These are phyloP conservation scores for Montipora cactus DNA, from an alignment of 64 coral and sea anemone genomes.

Conservation along the genomic window DNA sequence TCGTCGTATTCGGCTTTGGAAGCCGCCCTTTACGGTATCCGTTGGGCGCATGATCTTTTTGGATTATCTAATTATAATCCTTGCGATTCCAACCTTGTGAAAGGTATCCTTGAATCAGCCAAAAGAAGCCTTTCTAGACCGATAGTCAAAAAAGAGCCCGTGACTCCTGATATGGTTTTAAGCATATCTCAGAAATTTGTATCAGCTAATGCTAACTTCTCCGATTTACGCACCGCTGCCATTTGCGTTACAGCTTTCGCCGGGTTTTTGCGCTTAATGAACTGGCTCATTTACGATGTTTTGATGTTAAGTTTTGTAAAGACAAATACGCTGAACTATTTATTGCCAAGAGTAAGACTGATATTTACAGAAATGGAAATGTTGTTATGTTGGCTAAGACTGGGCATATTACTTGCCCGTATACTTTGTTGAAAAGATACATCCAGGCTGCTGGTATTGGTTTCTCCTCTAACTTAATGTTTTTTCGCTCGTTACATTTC, in stretches of 20 bases:
- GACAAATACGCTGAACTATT: not conserved
- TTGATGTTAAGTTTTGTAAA: not conserved
- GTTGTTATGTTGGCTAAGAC: conserved; percentile 12
- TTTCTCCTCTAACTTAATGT: not conserved
- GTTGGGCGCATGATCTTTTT: conserved; percentile 23
- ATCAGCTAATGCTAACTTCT: not conserved
- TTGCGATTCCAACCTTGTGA: conserved; percentile 20
- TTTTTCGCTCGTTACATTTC: not conserved
- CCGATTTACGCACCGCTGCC: not conserved
- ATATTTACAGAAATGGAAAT: conserved; percentile 21
- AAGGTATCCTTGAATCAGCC: conserved; percentile 29
- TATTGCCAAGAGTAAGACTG: not conserved
- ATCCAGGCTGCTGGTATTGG: not conserved
- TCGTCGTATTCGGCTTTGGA: conserved; percentile 23
- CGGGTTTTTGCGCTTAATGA: conserved; percentile 63
- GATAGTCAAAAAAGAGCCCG: conserved; percentile 47
- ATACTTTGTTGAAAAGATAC: not conserved
- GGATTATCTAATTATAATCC: not conserved
- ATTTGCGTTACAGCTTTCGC: conserved; percentile 23
- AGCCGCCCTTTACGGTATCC: conserved; percentile 60
- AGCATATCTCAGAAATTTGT: not conserved
- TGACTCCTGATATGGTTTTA: conserved; percentile 11
- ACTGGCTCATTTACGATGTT: not conserved
- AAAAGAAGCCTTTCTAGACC: conserved; percentile 27
- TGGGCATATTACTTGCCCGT: conserved; percentile 25